Evolutionary conservation across 2,888 invertebrate genomes (phyloP).

Genomic region (Colostygia pectinataria): DNA sequence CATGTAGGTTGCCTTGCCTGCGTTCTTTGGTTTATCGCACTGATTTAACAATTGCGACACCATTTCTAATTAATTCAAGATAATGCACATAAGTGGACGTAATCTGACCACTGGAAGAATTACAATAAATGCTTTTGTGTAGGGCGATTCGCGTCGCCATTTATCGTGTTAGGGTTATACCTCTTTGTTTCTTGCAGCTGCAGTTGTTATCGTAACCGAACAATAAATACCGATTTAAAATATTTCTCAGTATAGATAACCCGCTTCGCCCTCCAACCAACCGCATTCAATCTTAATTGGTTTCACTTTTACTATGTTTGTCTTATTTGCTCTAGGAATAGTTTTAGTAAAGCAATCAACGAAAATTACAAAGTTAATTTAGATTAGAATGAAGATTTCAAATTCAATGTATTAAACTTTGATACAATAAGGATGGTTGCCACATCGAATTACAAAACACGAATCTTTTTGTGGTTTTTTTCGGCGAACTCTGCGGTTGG

Average conservation of each 20-base stretch:
- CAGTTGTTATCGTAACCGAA: constrained; percentile 67
- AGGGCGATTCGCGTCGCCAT: constrained; percentile 60
- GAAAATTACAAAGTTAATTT: constrained; percentile 14
- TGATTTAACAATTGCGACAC: constrained; percentile 51
- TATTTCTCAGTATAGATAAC: constrained; percentile 67
- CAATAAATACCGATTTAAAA: constrained; percentile 72
- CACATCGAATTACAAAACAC: constrained; percentile 38
- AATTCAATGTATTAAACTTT: not conserved
- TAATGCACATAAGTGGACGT: constrained; percentile 61
- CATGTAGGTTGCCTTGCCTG: constrained; percentile 25
- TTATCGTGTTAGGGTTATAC: constrained; percentile 63
- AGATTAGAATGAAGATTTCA: constrained; percentile 6
- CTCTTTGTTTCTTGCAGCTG: constrained; percentile 78
- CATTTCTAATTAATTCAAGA: constrained; percentile 61
- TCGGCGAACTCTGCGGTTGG: constrained; percentile 62
- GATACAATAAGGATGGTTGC: constrained; percentile 11
- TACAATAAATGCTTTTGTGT: constrained; percentile 45
- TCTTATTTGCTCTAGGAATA: constrained; percentile 37
- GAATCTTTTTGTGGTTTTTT: constrained; percentile 52
- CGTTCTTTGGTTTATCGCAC: constrained; percentile 21
- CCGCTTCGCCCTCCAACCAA: constrained; percentile 48
- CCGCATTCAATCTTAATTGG: constrained; percentile 44
- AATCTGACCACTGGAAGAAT: constrained; percentile 55
- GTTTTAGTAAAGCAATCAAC: constrained; percentile 26
- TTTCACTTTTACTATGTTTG: constrained; percentile 29